These are phyloP conservation scores for Sclerurus mexicanus DNA, from an alignment of 2,113 vertebrate genomes.

Conservation along the genomic window DNA sequence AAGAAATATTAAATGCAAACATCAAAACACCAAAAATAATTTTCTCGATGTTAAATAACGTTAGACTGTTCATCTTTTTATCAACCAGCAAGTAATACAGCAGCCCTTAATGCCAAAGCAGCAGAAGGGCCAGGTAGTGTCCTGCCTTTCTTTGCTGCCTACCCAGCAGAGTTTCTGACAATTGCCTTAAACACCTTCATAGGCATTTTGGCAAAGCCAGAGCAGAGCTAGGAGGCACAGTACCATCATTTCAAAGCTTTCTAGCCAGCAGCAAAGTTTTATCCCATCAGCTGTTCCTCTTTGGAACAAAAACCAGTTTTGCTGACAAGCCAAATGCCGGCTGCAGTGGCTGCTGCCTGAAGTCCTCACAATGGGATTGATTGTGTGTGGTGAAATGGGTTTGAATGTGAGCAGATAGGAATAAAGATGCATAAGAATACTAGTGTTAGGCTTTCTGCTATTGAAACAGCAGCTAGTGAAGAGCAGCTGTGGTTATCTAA, in stretches of 20 bases:
- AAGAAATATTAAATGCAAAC: neutral
- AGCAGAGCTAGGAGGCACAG: neutral
- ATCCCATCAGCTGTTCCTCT: constrained; percentile 4
- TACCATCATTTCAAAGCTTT: constrained; percentile 15
- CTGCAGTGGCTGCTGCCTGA: neutral
- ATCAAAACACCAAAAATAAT: neutral
- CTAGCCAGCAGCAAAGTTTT: neutral
- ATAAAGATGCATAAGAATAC: constrained; percentile 48
- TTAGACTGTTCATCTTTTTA: neutral
- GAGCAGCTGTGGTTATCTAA: constrained; percentile 73
- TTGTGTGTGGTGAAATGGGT: constrained; percentile 55
- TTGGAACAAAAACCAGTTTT: constrained; percentile 4
- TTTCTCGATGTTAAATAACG: neutral
- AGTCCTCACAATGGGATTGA: constrained; percentile 50
- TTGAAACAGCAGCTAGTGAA: constrained; percentile 59
- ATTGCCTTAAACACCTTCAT: neutral
- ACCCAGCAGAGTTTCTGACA: neutral
- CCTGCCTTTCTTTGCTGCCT: neutral
- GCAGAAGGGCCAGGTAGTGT: neutral
- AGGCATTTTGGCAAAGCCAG: neutral
- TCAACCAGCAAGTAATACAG: neutral
- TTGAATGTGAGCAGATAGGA: constrained; percentile 63
- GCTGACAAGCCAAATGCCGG: constrained; percentile 35
- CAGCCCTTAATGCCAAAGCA: neutral
- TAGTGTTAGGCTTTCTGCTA: constrained; percentile 58